phyloP scores from a whole-genome alignment of 2,113 vertebrate species.

The Labrus mixtus region DNA sequence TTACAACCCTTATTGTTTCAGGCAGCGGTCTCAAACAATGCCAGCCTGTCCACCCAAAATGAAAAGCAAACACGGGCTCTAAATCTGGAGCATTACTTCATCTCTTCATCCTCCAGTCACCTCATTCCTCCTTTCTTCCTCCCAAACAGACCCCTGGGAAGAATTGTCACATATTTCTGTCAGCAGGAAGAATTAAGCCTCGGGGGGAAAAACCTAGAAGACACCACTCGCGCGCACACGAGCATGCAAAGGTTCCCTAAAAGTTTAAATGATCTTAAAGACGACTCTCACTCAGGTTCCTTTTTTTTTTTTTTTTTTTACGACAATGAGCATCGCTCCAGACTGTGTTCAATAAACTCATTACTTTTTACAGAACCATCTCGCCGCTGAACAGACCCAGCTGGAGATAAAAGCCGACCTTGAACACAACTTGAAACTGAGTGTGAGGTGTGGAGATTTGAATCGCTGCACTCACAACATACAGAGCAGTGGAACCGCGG shows the following conservation, averaged over 20 bases:
- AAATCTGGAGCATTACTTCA: constrained; percentile 35
- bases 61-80: constrained; percentile 44
- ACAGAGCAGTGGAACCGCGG: constrained; percentile 1
- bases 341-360: not conserved
- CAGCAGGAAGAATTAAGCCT: constrained; percentile 3
- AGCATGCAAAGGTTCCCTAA: not conserved
- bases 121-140: constrained; percentile 4
- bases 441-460: constrained; percentile 33
- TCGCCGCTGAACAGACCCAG: constrained; percentile 2
- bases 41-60: constrained; percentile 33
- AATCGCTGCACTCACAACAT: constrained; percentile 5
- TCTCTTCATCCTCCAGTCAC: constrained; percentile 18
- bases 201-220: not conserved
- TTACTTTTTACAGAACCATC: constrained; percentile 2
- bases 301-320: no score
- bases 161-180: constrained; percentile 37
- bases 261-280: constrained; percentile 4
- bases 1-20: constrained; percentile 41
- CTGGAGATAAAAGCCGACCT: constrained; percentile 14
- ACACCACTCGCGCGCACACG: not conserved
- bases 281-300: not conserved
- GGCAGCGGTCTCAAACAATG: constrained; percentile 26
- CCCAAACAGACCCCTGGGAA: constrained; percentile 21
- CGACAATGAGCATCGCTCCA: not conserved
- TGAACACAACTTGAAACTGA: constrained; percentile 40